phyloP scores from a whole-genome alignment of 64 coral and sea anemone genomes.

The Platygyra sinensis region DNA sequence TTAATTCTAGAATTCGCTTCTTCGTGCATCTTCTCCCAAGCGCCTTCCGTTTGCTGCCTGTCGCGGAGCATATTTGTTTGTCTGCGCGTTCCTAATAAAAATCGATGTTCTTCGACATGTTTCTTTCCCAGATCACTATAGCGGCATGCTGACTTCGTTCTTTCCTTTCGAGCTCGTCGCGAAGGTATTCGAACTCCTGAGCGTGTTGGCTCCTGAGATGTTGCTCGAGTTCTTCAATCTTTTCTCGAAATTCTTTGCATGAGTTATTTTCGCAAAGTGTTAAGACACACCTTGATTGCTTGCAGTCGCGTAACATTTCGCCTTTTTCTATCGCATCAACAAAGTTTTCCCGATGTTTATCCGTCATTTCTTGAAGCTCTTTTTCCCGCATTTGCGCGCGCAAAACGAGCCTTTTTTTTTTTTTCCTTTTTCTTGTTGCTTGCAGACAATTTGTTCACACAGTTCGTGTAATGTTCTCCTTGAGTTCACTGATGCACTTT shows the following conservation, averaged over 20 bases:
- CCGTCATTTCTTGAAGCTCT: slow-evolving; percentile 48
- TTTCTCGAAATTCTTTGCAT: slow-evolving; percentile 75
- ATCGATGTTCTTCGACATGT: slow-evolving; percentile 70
- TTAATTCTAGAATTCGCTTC: slow-evolving; percentile 85
- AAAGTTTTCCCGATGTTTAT: slow-evolving; percentile 19
- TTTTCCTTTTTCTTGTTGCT: slow-evolving; percentile 38
- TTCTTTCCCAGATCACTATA: slow-evolving; percentile 76
- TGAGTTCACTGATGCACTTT: slow-evolving; percentile 49
- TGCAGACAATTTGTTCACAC: slow-evolving; percentile 64
- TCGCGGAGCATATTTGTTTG: slow-evolving; percentile 57
- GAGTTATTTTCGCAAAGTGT: slow-evolving; percentile 43
- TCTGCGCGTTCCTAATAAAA: slow-evolving; percentile 66
- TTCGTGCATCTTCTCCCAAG: slow-evolving; percentile 67
- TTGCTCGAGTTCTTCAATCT: slow-evolving; percentile 71
- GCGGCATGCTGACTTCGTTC: slow-evolving; percentile 64
- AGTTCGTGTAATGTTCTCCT: slow-evolving; percentile 72
- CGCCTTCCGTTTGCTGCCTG: slow-evolving; percentile 60
- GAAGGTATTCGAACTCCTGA: slow-evolving; percentile 60
- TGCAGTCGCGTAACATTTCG: slow-evolving; percentile 32
- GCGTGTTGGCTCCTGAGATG: slow-evolving; percentile 64
- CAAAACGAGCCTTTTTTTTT: too few relatives aligned
- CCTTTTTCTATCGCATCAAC: slow-evolving; percentile 32
- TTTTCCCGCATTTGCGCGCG: not conserved
- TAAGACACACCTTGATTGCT: slow-evolving; percentile 37
- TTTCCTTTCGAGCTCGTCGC: slow-evolving; percentile 78